Evolutionary conservation across 2,888 invertebrate species (phyloP), one percentile per base, ranked within the genome.

Genomic region (Poecilus cupreus): DNA sequence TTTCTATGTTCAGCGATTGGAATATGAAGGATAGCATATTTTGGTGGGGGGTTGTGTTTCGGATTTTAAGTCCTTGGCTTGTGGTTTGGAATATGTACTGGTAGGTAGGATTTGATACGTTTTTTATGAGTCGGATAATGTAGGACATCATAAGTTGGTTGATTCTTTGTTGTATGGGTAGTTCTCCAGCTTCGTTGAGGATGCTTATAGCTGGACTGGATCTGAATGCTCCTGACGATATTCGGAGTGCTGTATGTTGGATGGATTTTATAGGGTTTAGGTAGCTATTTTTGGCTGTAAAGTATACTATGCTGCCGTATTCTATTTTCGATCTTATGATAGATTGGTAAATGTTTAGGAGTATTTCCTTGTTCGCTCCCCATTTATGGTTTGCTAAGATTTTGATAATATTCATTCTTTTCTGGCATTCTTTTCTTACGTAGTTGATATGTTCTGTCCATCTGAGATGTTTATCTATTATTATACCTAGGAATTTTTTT

Each of bases 261-360:
- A 78, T 64, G 5, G 39, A 32, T 16, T 78, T 60, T 2, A 78
- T 24, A 16, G 18, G 26, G 18, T 78, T 78, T 11, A 64, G n/a
- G 18, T 26, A 11, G 10, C 13, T 13, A 13, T 8, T n/a, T 64
- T 39, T 37, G 22, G 78, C 64, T 5, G 20, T 64, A 37, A n/a
- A 18, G 32, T 80, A 80, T 11, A 72, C 13, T n/a, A 74, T 22
- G 18, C 51, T 3, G 4, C 80, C 80, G 18, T 80, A 80, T 20
- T 79, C 77, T 54, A 77, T 57, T 77, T 77, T 54, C 6, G 77
- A 60, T 60, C 57, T 54, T 16, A 77, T 57, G 13, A 77, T 26
- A 1, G 77, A 16, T 26, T 57, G 39, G 32, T 77, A 77, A 1
- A 77, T 20, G 8, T 18, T 77, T 11, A 77, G 16, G 2, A 77